These are phyloP conservation scores for Rhyacichthys aspro DNA, from an alignment of 2,797 vertebrate genomes.

Conservation along the genomic window DNA sequence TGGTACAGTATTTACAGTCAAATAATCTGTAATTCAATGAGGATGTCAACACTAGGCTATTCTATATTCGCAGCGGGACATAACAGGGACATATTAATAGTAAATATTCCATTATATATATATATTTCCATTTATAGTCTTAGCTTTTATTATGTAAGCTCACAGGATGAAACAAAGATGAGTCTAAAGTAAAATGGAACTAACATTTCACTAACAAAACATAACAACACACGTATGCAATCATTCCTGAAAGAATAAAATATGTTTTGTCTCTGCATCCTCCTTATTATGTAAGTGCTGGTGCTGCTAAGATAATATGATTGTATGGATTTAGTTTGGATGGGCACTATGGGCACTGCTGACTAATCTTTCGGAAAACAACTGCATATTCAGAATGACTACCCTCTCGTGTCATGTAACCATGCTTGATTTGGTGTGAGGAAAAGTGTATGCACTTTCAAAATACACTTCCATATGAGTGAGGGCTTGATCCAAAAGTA, in stretches of 20 bases:
- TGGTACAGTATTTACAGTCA: too few species aligned
- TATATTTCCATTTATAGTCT: too few species aligned
- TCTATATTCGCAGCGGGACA: too few species aligned
- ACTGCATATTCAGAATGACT: conserved; percentile 62
- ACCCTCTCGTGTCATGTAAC: conserved; percentile 33
- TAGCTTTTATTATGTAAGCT: too few species aligned
- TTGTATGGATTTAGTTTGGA: conserved; percentile 78
- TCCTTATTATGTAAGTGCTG: conserved; percentile 34
- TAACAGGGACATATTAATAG: too few species aligned
- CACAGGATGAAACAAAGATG: too few species aligned
- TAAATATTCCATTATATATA: too few species aligned
- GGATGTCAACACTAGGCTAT: too few species aligned
- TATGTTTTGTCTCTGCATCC: conserved; percentile 10
- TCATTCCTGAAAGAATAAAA: background rate
- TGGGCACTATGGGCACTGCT: conserved; percentile 38
- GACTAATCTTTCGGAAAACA: conserved; percentile 52
- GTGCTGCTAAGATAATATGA: conserved; percentile 73
- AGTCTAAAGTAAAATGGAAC: too few species aligned
- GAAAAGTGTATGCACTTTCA: conserved; percentile 32
- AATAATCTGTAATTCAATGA: too few species aligned
- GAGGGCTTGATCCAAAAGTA: background rate
- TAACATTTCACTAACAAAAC: too few species aligned
- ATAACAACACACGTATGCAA: too few species aligned
- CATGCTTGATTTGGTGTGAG: conserved; percentile 23
- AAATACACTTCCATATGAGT: conserved; percentile 26